These are phyloP conservation scores for Bibio marci DNA, from an alignment of 2,888 invertebrate species.

Conservation along the genomic window DNA sequence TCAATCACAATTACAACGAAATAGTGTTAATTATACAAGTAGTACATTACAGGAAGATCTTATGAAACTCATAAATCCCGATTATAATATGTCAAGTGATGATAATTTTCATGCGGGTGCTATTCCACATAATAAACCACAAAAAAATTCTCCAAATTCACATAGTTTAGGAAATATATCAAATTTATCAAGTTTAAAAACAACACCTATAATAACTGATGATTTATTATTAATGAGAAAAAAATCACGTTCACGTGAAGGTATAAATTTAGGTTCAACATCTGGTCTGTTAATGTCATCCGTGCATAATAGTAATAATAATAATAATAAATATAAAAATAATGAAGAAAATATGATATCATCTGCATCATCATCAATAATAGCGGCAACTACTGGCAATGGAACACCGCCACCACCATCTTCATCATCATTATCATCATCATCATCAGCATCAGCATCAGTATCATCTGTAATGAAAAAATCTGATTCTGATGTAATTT, in stretches of 20 bases:
- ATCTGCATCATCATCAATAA: conserved; percentile 10
- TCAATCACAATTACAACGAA: conserved; percentile 10
- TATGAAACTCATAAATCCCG: conserved; percentile 72
- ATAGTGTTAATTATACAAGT: conserved; percentile 16
- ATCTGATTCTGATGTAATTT: conserved; percentile 36
- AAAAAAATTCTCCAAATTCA: conserved; percentile 12
- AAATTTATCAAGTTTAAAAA: conserved; percentile 9
- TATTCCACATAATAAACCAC: conserved; percentile 8
- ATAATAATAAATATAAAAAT: conserved; percentile 15
- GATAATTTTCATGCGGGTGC: conserved; percentile 15
- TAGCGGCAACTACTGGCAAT: conserved; percentile 2
- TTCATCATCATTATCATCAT: too few species aligned
- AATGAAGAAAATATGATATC: conserved; percentile 12
- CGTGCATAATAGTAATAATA: too few species aligned
- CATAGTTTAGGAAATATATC: conserved; percentile 16
- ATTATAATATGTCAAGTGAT: conserved; percentile 32
- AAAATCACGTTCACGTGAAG: conserved; percentile 13
- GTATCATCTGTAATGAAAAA: conserved; percentile 9
- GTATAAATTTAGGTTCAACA: conserved; percentile 18
- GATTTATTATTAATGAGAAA: conserved; percentile 13
- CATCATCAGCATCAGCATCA: conserved; percentile 4
- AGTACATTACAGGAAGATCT: conserved; percentile 68
- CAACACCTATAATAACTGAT: conserved; percentile 8
- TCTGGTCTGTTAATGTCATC: not conserved
- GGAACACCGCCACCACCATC: conserved; percentile 12